These are phyloP conservation scores for Trichomycterus rosablanca DNA, from an alignment of 2,113 vertebrate genomes.

Conservation along the genomic window DNA sequence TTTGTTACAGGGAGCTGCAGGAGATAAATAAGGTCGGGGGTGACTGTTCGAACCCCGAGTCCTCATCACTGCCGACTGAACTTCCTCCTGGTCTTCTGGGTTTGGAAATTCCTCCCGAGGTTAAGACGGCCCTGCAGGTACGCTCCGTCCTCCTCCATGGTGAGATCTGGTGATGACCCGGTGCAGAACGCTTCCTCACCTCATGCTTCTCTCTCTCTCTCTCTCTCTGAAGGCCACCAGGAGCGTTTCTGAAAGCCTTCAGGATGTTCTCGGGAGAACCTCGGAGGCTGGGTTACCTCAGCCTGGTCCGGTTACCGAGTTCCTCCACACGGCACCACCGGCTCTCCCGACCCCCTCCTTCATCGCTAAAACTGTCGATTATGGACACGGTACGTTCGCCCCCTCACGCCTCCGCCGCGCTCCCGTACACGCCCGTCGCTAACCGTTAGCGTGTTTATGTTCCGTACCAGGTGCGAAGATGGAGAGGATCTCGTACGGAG, in stretches of 20 bases:
- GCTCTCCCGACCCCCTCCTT: slow-evolving; percentile 68
- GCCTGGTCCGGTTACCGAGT: slow-evolving; percentile 46
- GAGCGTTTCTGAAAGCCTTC: slow-evolving; percentile 51
- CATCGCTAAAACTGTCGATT: slow-evolving; percentile 92
- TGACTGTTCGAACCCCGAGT: slow-evolving; percentile 43
- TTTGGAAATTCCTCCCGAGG: slow-evolving; percentile 68
- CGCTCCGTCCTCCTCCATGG: too few relatives aligned
- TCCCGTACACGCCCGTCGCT: background rate
- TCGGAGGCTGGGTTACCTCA: slow-evolving; percentile 66
- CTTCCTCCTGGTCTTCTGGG: slow-evolving; percentile 65
- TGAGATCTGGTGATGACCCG: too few relatives aligned
- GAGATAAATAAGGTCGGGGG: slow-evolving; percentile 51
- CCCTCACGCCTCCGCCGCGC: background rate
- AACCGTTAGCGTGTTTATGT: too few relatives aligned
- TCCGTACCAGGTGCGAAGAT: slow-evolving; percentile 77
- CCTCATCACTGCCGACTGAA: slow-evolving; percentile 51
- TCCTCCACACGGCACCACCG: slow-evolving; percentile 41
- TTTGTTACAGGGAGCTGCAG: slow-evolving; percentile 61
- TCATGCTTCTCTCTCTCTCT: too few relatives aligned
- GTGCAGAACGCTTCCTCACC: too few relatives aligned
- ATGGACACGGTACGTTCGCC: slow-evolving; percentile 78
- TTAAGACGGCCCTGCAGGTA: slow-evolving; percentile 70
- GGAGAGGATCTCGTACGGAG: slow-evolving; percentile 91
- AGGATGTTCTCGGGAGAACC: slow-evolving; percentile 44
- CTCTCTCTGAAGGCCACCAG: slow-evolving; percentile 47